Conservation (phyloP, 30 jellyfish, hydroid and myxozoan species). For the Cassiopea andromeda region DNA sequence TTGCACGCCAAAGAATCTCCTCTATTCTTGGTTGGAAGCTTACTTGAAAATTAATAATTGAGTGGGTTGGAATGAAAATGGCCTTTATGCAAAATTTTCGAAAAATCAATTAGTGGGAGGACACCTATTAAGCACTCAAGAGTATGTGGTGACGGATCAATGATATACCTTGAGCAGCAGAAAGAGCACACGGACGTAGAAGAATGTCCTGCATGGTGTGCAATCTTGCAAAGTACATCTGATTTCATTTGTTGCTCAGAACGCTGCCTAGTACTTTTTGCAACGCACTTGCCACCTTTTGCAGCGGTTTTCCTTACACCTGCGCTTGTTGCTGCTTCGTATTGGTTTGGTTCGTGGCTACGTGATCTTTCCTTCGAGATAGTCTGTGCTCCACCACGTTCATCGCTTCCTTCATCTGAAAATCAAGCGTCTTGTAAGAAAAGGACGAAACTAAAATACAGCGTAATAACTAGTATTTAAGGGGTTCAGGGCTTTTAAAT, state of each 20-base stretch:
- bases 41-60: too few species aligned
- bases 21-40: too few species aligned
- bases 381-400: not conserved
- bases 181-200: slow-evolving; percentile 46
- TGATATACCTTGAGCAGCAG: slow-evolving; percentile 60
- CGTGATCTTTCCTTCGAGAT: slow-evolving; percentile 9
- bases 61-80: too few species aligned
- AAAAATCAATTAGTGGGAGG: not conserved
- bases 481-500: too few species aligned
- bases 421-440: not conserved
- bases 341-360: not conserved
- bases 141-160: too few species aligned
- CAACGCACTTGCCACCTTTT: slow-evolving; percentile 49
- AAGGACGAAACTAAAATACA: too few species aligned
- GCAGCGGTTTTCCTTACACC: slow-evolving; percentile 32
- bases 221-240: slow-evolving; percentile 53
- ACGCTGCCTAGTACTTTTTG: slow-evolving; percentile 15
- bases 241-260: slow-evolving; percentile 21
- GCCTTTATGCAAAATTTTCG: too few species aligned
- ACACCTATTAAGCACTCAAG: not conserved
- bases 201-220: slow-evolving; percentile 67
- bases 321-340: not conserved
- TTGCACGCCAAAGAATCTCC: too few species aligned
- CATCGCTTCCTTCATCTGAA: not conserved
- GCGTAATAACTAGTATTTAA: too few species aligned